Conservation (phyloP, 1,140 invertebrate species). For the Drosophila chauvacae region DNA sequence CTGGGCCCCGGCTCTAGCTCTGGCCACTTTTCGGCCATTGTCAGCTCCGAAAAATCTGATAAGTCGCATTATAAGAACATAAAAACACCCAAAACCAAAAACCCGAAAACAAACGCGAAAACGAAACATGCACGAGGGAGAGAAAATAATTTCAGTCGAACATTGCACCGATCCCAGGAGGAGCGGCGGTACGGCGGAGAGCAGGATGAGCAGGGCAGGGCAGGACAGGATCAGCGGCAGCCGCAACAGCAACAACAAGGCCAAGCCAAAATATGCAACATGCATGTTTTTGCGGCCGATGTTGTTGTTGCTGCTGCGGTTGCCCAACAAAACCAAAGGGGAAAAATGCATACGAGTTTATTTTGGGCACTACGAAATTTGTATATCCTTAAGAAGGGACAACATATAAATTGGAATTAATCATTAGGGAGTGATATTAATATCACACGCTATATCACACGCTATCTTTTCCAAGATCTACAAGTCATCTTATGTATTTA, state of each 20-base stretch:
- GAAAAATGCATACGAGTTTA: not conserved
- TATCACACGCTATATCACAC: too few relatives aligned
- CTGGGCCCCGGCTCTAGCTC: not conserved
- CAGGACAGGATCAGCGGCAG: constrained; percentile 6
- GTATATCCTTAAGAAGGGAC: constrained; percentile 1
- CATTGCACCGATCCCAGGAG: constrained; percentile 24
- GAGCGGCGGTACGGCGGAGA: not conserved
- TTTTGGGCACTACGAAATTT: not conserved
- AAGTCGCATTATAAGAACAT: constrained; percentile 83
- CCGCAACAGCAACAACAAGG: constrained; percentile 63
- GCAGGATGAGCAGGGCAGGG: constrained; percentile 5
- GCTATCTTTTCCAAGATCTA: too few relatives aligned
- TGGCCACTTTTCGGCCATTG: constrained; percentile 78
- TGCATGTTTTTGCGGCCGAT: constrained; percentile 60
- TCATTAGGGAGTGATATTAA: not conserved
- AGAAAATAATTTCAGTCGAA: constrained; percentile 72
- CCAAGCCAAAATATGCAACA: constrained; percentile 72
- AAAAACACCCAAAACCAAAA: constrained; percentile 79
- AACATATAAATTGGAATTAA: not conserved
- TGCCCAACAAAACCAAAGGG: constrained; percentile 44
- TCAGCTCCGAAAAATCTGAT: constrained; percentile 80
- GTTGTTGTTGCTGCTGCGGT: constrained; percentile 68
- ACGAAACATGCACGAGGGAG: constrained; percentile 72
- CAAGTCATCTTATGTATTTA: not conserved
- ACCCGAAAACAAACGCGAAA: constrained; percentile 61